Evolutionary conservation across 2,888 invertebrate species (phyloP).

Genomic region (Gari tellinella): DNA sequence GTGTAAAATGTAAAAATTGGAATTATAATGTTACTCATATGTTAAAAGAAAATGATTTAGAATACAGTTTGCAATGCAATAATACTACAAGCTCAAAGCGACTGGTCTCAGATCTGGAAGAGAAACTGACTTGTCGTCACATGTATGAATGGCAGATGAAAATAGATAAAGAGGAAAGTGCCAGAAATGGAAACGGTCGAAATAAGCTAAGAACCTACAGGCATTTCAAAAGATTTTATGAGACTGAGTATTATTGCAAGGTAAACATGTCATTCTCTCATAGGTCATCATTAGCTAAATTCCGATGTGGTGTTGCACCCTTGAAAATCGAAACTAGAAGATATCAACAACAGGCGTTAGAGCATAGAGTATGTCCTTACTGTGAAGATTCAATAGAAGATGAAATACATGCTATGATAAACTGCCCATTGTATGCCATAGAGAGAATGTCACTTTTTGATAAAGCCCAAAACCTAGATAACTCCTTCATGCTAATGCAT

Average conservation of each 20-base stretch:
- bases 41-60: no score
- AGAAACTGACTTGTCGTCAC: no score
- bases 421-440: not conserved
- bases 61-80: no score
- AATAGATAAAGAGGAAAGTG: not conserved
- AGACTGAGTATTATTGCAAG: constrained; percentile 3
- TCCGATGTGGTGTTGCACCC: constrained; percentile 8
- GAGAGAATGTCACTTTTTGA: not conserved
- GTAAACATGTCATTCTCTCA: not conserved
- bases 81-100: no score
- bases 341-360: constrained; percentile 2
- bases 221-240: not conserved
- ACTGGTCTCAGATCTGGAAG: no score
- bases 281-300: not conserved
- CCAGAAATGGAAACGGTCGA: not conserved
- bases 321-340: constrained; percentile 4
- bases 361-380: constrained; percentile 4
- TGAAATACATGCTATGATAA: constrained; percentile 2
- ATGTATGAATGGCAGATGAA: no score
- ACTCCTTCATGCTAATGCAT: not conserved
- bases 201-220: constrained; percentile 6
- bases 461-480: not conserved
- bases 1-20: no score
- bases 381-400: constrained; percentile 5
- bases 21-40: no score